Evolutionary conservation across 2,888 invertebrate species (phyloP).

Genomic region (Selenia dentaria): DNA sequence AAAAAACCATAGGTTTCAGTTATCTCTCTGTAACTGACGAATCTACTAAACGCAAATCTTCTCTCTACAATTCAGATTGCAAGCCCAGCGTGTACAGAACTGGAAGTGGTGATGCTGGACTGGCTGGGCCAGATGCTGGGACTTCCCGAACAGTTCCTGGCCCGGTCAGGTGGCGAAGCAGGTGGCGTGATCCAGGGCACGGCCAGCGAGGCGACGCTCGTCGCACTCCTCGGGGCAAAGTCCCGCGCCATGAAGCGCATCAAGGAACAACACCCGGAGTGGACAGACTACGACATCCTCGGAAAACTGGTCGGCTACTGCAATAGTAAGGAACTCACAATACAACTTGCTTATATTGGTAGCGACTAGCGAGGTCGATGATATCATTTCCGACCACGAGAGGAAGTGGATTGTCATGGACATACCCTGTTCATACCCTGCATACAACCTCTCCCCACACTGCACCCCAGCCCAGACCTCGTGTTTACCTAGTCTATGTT

Average conservation of each 20-base stretch:
- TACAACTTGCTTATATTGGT: not conserved
- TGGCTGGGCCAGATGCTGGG: slow-evolving; percentile 98
- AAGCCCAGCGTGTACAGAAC: slow-evolving; percentile 97
- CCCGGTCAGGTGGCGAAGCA: slow-evolving; percentile 92
- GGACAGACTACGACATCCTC: slow-evolving; percentile 89
- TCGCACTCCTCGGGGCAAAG: slow-evolving; percentile 96
- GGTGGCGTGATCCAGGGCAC: slow-evolving; percentile 97
- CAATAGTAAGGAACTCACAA: slow-evolving; percentile 86
- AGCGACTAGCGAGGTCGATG: too few species aligned
- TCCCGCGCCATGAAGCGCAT: slow-evolving; percentile 87
- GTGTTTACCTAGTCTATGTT: too few species aligned
- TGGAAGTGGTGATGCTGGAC: slow-evolving; percentile 97
- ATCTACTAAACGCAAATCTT: too few species aligned
- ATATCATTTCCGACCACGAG: too few species aligned
- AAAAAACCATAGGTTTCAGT: too few species aligned
- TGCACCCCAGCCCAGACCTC: too few species aligned
- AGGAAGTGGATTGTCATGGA: too few species aligned
- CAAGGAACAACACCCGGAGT: slow-evolving; percentile 89
- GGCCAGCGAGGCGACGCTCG: slow-evolving; percentile 97
- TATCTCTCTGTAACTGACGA: too few species aligned
- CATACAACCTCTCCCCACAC: too few species aligned
- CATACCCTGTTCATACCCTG: too few species aligned
- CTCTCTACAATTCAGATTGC: slow-evolving; percentile 94
- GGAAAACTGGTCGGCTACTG: slow-evolving; percentile 94
- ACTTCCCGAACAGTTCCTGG: slow-evolving; percentile 93